Conservation (phyloP, 1,140 invertebrate species). For the Aphaenogaster ashmeadi region DNA sequence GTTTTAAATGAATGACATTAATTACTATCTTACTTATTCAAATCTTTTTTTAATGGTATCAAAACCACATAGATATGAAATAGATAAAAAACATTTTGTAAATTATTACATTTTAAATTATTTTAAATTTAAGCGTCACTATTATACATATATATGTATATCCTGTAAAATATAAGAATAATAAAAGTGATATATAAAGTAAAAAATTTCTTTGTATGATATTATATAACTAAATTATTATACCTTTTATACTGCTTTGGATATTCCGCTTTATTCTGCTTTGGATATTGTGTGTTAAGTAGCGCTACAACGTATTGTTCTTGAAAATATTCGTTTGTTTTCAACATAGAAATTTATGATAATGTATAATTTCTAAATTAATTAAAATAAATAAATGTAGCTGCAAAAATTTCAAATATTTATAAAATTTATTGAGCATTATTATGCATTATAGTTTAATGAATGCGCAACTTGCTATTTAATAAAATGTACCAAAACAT, state of each 20-base stretch:
- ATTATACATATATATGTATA: constrained; percentile 10
- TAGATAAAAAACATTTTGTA: not conserved
- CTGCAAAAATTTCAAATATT: not conserved
- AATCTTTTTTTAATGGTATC: not conserved
- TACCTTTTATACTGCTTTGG: constrained; percentile 38
- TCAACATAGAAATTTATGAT: not conserved
- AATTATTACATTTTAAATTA: constrained; percentile 60
- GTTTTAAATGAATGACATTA: too few relatives aligned
- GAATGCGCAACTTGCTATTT: not conserved
- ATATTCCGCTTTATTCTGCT: constrained; percentile 46
- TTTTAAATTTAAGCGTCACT: constrained; percentile 50
- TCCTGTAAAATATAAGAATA: not conserved
- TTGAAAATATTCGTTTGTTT: not conserved
- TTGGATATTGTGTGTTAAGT: constrained; percentile 10
- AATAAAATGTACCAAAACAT: not conserved
- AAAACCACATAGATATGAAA: not conserved
- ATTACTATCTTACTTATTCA: too few relatives aligned
- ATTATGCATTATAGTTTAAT: constrained; percentile 6
- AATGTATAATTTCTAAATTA: not conserved
- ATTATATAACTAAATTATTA: constrained; percentile 69
- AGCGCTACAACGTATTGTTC: not conserved
- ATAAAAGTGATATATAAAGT: not conserved
- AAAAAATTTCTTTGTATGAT: constrained; percentile 54
- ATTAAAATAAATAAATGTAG: not conserved
- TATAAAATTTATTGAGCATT: not conserved